Base-by-base conservation (phyloP, 2,113 vertebrate species). In the Cyrtonyx montezumae region DNA sequence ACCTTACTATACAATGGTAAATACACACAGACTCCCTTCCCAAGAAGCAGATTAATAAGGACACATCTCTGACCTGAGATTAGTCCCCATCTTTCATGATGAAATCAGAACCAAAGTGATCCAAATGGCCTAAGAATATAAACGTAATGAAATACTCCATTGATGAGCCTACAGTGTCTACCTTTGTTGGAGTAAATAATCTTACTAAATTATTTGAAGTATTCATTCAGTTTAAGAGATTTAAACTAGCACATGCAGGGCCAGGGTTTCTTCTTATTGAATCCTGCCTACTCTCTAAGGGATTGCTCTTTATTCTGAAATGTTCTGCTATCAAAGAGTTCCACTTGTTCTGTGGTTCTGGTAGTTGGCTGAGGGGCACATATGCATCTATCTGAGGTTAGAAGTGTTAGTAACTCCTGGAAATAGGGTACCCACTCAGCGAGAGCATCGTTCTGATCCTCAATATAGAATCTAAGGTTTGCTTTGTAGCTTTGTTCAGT, bases 401-500 rank as follows among this genome's bases (percentile, higher is more conserved):
- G 71, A 88, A 93, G 26, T 76, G 36, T 66, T 71, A 49, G 23
- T 58, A 45, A 81, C 40, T 34, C 70, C 81, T 62, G 86, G 58
- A 93, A 87, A 84, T 53, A 76, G 88, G 92, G 67, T 93, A 87
- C 42, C 63, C 67, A 59, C 77, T 79, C 89, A 93, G 86, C 77
- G 16, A 68, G 66, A 76, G 80, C 78, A 46, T 84, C 6, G 5
- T 88, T 95, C 78, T 91, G 80, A 73, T 93, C 78, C 78, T 92
- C 88, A 53, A 3, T 74, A 70, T 69, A 73, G 74, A 84, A 90
- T 62, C 86, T 17, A 17, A 81, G 48, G 26, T 42, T 87, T 21
- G 5, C 94, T 94, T 95, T 96, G 86, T 80, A 85, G 83, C 84
- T 94, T 88, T 81, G 80, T 90, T 94, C 91, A 23, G 75, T 93